phyloP scores from a whole-genome alignment of 2,888 invertebrate genomes.

The Ernsta delagoae region DNA sequence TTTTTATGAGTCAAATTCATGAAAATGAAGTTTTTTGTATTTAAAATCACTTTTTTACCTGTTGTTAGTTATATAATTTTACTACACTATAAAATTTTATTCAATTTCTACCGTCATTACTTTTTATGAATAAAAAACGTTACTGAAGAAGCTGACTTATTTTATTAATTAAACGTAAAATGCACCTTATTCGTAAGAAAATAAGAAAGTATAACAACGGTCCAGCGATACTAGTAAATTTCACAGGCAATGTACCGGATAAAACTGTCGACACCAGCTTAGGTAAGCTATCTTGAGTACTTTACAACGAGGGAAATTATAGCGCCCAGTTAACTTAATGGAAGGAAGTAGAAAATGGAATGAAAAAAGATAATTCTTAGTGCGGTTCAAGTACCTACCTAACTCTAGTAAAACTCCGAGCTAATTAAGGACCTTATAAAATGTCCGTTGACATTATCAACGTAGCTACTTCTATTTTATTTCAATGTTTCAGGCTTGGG shows the following conservation, averaged over 20 bases:
- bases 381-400: constrained; percentile 4
- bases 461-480: not conserved
- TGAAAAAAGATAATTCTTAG: constrained; percentile 8
- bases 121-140: too few species aligned
- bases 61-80: not conserved
- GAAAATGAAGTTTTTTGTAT: too few species aligned
- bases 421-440: constrained; percentile 1
- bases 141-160: too few species aligned
- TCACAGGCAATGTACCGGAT: constrained; percentile 24
- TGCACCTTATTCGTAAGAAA: not conserved
- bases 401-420: constrained; percentile 1
- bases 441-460: not conserved
- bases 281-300: constrained; percentile 35
- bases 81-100: not conserved
- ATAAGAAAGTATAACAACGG: constrained; percentile 6
- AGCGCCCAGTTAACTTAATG: constrained; percentile 32
- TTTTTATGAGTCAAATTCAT: too few species aligned
- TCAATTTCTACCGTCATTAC: too few species aligned
- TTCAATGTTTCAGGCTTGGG: not conserved
- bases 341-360: constrained; percentile 23
- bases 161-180: not conserved
- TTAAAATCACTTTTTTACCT: too few species aligned
- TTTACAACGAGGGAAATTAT: constrained; percentile 35
- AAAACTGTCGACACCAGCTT: constrained; percentile 34
- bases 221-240: constrained; percentile 25